Base-by-base conservation (phyloP, 1,140 invertebrate genomes). In the Galleria mellonella region DNA sequence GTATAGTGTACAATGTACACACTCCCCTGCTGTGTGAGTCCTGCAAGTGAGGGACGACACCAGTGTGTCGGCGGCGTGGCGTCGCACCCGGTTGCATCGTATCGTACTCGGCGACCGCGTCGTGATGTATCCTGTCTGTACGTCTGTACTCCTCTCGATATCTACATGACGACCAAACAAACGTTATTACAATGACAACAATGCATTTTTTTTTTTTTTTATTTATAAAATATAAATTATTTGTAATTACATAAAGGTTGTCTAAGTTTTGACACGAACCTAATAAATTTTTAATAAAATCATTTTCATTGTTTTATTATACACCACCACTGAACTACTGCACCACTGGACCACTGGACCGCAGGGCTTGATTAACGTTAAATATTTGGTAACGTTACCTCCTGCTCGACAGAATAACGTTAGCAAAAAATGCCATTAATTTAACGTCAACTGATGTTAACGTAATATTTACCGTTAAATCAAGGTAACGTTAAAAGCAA, bases 241-340 rank as follows among this genome's bases (percentile, higher is more conserved):
- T 32, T 47, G 23, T 72, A 70, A 72, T 72, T 58, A 59, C 2
- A 63, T 51, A 51, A 64, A 62, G 69, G 67, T 72, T 72, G 55
- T 55, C 52, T 71, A 66, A 67, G 55, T 73, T 72, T 75, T 72
- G 62, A 73, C 67, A 72, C 62, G 55, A 75, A 6, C 17, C 62
- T 68, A 72, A 73, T 74, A 64, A 72, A 67, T 50, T 38, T 42
- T 35, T 11, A 37, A 37, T 10, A 43, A 37, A 17, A n/a, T 10
- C 13, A 28, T 10, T 14, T 15, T 32, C 4, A 9, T 42, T 42
- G 11, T 13, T 9, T 27, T 42, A 28, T 32, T 31, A 42, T 10
- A 9, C 11, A 31, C 12, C 12, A 12, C 14, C 28, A 13, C 2
- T 32, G 28, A 3, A 23, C 2, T 6, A 9, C 14, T 10, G 9